Conservation (phyloP, 2,113 vertebrate species). For the Tetrax tetrax region DNA sequence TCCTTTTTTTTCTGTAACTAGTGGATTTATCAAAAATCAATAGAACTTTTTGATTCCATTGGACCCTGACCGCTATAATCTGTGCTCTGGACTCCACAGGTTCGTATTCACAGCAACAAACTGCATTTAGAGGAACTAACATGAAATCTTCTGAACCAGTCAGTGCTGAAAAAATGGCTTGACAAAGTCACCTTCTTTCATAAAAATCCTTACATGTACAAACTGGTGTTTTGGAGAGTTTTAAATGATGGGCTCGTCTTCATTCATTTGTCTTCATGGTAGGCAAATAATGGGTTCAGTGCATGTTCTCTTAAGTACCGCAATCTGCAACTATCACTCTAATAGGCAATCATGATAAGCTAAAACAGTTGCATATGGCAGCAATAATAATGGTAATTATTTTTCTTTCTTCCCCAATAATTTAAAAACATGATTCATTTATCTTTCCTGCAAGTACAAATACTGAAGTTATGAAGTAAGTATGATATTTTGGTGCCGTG, state of each 20-base stretch:
- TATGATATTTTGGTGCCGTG: background rate
- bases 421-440: background rate
- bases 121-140: background rate
- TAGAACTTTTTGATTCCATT: slow-evolving; percentile 1
- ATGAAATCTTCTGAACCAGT: background rate
- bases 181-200: slow-evolving; percentile 1
- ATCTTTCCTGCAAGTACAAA: background rate
- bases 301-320: background rate
- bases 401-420: background rate
- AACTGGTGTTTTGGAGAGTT: background rate
- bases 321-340: background rate
- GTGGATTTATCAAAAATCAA: background rate
- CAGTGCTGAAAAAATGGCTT: background rate
- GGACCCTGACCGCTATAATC: background rate
- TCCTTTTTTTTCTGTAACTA: slow-evolving; percentile 22
- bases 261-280: background rate
- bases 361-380: slow-evolving; percentile 9
- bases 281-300: background rate
- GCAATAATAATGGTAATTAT: background rate
- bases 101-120: background rate
- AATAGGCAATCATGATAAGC: background rate
- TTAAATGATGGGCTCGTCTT: background rate
- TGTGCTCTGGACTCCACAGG: background rate
- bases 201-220: background rate
- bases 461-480: background rate